These are phyloP conservation scores for Hippolais icterina DNA, from an alignment of 2,113 vertebrate genomes.

Conservation along the genomic window DNA sequence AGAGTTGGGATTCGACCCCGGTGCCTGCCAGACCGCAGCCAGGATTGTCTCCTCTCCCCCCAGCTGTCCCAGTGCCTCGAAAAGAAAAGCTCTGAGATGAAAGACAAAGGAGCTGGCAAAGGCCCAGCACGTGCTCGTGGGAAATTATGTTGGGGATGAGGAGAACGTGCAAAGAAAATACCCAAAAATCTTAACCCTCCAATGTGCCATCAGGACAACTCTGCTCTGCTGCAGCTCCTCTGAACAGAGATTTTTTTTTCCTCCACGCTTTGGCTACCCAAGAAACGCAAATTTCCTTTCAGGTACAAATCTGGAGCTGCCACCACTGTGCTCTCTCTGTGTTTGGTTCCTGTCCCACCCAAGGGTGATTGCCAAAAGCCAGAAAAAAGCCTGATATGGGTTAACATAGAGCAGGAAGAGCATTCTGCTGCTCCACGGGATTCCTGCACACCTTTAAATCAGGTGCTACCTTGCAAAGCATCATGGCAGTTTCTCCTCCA, in stretches of 20 bases:
- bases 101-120: conserved; percentile 13
- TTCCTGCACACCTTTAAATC: not conserved
- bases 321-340: not conserved
- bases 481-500: not conserved
- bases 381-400: not conserved
- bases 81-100: not conserved
- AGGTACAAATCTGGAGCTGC: not conserved
- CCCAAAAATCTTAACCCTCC: not conserved
- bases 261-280: not conserved
- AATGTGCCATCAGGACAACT: fast-evolving
- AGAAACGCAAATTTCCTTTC: not conserved
- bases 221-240: not conserved
- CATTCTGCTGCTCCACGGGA: not conserved
- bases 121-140: not conserved
- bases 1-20: not conserved
- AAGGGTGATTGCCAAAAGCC: not conserved
- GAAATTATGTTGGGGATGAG: not conserved
- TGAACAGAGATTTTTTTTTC: not conserved
- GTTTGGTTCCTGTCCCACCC: not conserved
- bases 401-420: not conserved
- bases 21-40: not conserved
- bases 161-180: not conserved
- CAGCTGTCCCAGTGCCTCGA: not conserved
- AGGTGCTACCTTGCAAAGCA: not conserved
- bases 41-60: not conserved